Base-by-base conservation (phyloP, 2,113 vertebrate genomes). In the Sylvicapra grimmia region DNA sequence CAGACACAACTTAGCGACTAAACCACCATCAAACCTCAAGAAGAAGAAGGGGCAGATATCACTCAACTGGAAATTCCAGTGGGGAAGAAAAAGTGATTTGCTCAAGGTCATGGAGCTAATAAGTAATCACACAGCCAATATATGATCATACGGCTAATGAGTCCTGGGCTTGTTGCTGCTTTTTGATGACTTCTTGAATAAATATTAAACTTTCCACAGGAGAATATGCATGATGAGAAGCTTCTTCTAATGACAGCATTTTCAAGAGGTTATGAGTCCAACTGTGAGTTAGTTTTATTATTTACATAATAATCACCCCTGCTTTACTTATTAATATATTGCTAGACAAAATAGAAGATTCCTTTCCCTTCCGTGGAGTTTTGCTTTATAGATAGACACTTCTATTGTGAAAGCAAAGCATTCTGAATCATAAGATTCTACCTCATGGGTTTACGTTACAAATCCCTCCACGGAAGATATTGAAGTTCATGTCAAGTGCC, bases 141-240 rank as follows among this genome's bases (percentile, higher is more conserved):
- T 19, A n/a, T 18, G 7, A 13, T 92, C 47, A 79, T 49, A 77
- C 3, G 47, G 14, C 56, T 95, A 92, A 68, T 68, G 72, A 95
- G 58, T 40, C 49, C 80, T 89, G 27, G 36, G 56, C 59, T 33
- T 96, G 16, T 58, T 83, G 59, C 44, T 94, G 49, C 33, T 93
- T 65, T 89, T 93, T 93, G 47, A 21, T 49, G 79, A 96, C 84
- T 96, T 72, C 25, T 95, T 72, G 56, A 94, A 83, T 94, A 92
- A 92, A 86, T 58, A 86, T 77, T 96, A 93, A 91, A 82, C 44
- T 96, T 84, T 91, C 33, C n/a, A 51, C 16, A 29, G 27, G 51
- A 96, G 31, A 68, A 9, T 51, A 79, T 40, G 13, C 72, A 63
- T 86, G 36, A 96, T 93, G 19, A 93, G 77, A 93, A 94, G 72